Percentiles rank a stretch among this genome's conserved stretches.
These are phyloP conservation scores for Drosophila phalerata DNA, from an alignment of 2,888 invertebrate genomes.

Conservation along the genomic window DNA sequence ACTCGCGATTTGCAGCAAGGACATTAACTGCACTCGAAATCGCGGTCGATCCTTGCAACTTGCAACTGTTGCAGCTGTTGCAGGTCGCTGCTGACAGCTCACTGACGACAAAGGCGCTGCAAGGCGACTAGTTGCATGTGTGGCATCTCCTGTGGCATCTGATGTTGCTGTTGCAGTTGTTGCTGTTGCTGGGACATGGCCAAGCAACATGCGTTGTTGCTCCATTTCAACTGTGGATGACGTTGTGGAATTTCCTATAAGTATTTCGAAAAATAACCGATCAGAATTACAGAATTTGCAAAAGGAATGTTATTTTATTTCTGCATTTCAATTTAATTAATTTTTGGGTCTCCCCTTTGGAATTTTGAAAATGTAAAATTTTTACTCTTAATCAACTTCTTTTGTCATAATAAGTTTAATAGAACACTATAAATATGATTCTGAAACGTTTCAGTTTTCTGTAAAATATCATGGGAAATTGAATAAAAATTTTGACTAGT, in stretches of 20 bases:
- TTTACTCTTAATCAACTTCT: too few species aligned
- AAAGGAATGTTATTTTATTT: too few species aligned
- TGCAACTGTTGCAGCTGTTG: neutral
- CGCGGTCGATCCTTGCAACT: conserved; percentile 60
- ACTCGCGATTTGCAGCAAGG: conserved; percentile 84
- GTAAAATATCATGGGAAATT: too few species aligned
- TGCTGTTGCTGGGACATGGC: conserved; percentile 48
- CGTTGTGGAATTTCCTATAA: conserved; percentile 6
- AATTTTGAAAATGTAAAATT: too few species aligned
- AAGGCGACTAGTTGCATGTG: conserved; percentile 51
- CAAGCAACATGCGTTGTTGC: conserved; percentile 64
- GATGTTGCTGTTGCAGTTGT: conserved; percentile 30
- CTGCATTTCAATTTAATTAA: too few species aligned
- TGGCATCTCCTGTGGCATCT: conserved; percentile 31
- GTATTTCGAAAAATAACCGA: neutral
- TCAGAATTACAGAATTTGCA: neutral
- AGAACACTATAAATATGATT: too few species aligned
- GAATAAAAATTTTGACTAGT: too few species aligned
- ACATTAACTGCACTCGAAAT: conserved; percentile 68
- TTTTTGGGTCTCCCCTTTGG: too few species aligned
- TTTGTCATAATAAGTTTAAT: too few species aligned
- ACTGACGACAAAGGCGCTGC: conserved; percentile 38
- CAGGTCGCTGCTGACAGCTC: conserved; percentile 44
- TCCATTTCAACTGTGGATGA: conserved; percentile 49
- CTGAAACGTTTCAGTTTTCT: too few species aligned